These are phyloP conservation scores for Phallusia fumigata DNA, from an alignment of 23 tunicate species.

Conservation along the genomic window DNA sequence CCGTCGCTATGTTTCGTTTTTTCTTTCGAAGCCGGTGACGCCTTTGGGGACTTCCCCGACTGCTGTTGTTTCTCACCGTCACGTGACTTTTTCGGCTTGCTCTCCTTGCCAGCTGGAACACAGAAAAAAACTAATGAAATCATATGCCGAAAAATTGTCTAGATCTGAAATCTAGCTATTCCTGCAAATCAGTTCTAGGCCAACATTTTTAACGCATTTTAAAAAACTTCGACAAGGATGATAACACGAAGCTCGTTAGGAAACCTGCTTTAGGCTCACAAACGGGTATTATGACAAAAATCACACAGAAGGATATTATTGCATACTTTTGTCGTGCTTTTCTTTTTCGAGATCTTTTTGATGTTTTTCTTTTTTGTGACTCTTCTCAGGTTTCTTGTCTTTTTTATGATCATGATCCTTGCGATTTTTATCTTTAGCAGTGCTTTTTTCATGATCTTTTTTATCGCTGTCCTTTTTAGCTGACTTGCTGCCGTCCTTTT, in stretches of 20 bases:
- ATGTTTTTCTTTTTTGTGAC: neutral
- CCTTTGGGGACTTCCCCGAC: neutral
- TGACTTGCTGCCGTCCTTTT: neutral
- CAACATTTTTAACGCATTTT: no score
- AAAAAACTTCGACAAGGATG: no score
- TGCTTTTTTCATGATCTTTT: neutral
- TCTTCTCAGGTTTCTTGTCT: neutral
- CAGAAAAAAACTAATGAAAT: no score
- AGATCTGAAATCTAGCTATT: no score
- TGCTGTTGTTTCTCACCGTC: neutral
- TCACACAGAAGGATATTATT: no score
- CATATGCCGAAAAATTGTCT: no score
- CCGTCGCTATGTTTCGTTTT: no score
- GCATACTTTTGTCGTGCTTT: conserved; percentile 1
- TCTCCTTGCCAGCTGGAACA: neutral
- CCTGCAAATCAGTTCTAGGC: no score
- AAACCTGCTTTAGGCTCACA: no score
- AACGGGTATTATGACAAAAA: no score
- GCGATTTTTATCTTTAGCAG: neutral
- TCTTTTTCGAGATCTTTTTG: neutral
- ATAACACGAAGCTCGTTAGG: no score
- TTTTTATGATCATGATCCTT: neutral
- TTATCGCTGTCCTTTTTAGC: neutral
- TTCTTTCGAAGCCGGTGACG: neutral
- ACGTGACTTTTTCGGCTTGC: neutral